Conservation (phyloP, 2,113 vertebrate genomes). For the Pseudonaja textilis region DNA sequence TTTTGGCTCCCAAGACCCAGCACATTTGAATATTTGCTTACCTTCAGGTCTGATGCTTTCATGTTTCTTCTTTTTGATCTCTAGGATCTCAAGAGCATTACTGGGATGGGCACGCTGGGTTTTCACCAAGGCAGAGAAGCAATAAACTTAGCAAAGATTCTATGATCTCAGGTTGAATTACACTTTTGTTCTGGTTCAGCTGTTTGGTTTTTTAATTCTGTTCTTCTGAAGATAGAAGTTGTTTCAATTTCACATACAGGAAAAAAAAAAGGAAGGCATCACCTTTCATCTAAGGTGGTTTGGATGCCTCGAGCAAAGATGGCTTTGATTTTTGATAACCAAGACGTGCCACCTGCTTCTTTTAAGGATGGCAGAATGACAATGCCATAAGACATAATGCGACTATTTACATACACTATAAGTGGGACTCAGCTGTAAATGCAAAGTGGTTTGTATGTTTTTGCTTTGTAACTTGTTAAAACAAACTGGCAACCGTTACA, state of each 20-base stretch:
- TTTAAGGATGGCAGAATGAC: background rate
- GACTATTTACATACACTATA: background rate
- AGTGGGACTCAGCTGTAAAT: background rate
- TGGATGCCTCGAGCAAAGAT: background rate
- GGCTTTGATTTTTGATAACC: background rate
- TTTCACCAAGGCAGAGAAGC: background rate
- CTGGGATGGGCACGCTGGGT: slow-evolving; percentile 23
- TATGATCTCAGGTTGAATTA: background rate
- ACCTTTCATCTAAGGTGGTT: background rate
- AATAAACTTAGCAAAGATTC: background rate
- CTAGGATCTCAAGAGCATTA: slow-evolving; percentile 10
- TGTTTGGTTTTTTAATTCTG: background rate
- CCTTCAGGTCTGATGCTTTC: background rate
- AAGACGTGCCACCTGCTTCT: background rate
- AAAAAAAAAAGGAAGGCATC: background rate
- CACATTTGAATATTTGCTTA: background rate
- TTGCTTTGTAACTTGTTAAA: background rate
- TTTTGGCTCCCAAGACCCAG: background rate
- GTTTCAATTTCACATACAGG: background rate
- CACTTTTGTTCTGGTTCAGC: background rate
- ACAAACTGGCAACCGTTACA: background rate
- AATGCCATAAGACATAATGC: background rate
- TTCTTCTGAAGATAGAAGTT: background rate
- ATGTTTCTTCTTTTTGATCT: background rate
- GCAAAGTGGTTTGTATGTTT: background rate